These are phyloP conservation scores for Callocephalon fimbriatum DNA, from an alignment of 2,113 vertebrate genomes.

Conservation along the genomic window DNA sequence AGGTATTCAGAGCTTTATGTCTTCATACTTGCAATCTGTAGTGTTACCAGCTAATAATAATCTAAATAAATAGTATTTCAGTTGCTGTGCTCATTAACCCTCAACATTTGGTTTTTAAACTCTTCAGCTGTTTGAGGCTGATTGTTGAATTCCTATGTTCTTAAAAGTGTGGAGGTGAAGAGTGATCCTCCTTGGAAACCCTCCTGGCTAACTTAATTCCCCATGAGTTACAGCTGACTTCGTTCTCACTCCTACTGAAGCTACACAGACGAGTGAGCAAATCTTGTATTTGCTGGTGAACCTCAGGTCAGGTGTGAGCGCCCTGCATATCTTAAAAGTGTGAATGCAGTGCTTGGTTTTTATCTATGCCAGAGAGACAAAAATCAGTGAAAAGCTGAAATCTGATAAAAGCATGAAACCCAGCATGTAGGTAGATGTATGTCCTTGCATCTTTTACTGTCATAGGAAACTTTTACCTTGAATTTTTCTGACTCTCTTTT, in stretches of 20 bases:
- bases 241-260: background rate
- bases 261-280: background rate
- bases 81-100: background rate
- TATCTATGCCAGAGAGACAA: background rate
- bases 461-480: background rate
- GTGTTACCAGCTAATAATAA: background rate
- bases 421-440: background rate
- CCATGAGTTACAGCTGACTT: background rate
- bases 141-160: background rate
- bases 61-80: background rate
- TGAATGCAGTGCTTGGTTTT: background rate
- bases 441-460: background rate
- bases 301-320: background rate
- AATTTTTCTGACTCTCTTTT: background rate
- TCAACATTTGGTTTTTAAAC: background rate
- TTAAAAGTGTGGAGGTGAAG: rapidly evolving
- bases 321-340: background rate
- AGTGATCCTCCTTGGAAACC: background rate
- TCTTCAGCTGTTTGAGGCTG: background rate
- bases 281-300: background rate
- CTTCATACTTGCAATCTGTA: background rate
- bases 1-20: background rate
- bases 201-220: background rate
- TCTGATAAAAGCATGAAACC: background rate
- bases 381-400: background rate